Percentiles rank a stretch among this genome's conserved stretches.
Evolutionary conservation across 2,113 vertebrate species (phyloP).

Genomic region (Chloebia gouldiae): DNA sequence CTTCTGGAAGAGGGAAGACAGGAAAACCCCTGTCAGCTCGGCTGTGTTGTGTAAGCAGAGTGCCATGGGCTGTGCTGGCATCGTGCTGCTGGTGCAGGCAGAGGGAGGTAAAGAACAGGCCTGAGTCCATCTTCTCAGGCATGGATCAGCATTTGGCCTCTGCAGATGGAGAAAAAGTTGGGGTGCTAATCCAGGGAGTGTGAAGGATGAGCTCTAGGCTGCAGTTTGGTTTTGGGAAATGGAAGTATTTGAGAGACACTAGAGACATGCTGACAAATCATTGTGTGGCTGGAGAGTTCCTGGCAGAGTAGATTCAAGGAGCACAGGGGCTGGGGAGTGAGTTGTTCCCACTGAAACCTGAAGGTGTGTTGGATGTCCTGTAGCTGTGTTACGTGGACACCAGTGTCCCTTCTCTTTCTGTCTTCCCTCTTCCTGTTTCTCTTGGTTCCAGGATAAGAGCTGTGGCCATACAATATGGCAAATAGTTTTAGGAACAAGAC

Average conservation of each 20-base stretch:
- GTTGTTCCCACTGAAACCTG: not conserved
- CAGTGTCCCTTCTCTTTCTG: not conserved
- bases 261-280: not conserved
- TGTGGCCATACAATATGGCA: fast-evolving
- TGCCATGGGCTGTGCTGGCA: not conserved
- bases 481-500: not conserved
- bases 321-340: not conserved
- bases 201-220: not conserved
- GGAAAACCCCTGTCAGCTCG: not conserved
- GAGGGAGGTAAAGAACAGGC: not conserved
- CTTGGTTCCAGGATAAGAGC: not conserved
- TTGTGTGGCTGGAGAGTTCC: fast-evolving
- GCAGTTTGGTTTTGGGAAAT: not conserved
- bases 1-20: not conserved
- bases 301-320: not conserved
- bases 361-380: not conserved
- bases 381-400: not conserved
- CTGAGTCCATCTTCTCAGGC: fast-evolving
- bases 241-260: not conserved
- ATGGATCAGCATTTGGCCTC: not conserved
- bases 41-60: not conserved
- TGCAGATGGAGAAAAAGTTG: not conserved
- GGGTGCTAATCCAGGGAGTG: not conserved
- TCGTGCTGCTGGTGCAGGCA: fast-evolving
- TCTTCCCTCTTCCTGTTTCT: not conserved